These are phyloP conservation scores for Mus pahari DNA, from an alignment of 2,113 vertebrate species.

Conservation along the genomic window DNA sequence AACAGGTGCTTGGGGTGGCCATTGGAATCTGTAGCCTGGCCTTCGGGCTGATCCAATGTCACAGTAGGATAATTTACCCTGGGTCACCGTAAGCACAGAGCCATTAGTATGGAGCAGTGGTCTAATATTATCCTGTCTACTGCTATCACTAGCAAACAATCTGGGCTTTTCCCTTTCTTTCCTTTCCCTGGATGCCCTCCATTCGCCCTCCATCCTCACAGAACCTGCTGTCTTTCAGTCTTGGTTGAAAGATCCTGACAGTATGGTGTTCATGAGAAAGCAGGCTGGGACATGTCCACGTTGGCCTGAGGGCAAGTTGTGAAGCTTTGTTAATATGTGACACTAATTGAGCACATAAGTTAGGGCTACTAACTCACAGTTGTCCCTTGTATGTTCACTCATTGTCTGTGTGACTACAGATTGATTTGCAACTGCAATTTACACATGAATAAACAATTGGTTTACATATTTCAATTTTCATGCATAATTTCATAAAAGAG, in stretches of 20 bases:
- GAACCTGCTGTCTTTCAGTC: background rate
- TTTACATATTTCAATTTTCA: constrained; percentile 48
- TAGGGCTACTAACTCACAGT: constrained; percentile 35
- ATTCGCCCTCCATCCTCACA: background rate
- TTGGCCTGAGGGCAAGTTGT: background rate
- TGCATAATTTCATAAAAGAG: constrained; percentile 42
- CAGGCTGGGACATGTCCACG: background rate
- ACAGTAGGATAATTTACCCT: constrained; percentile 48
- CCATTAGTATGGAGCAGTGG: background rate
- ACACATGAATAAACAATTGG: constrained; percentile 31
- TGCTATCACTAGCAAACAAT: constrained; percentile 28
- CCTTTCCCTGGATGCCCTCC: background rate
- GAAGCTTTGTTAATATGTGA: constrained; percentile 24
- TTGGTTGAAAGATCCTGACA: background rate
- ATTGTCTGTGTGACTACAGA: constrained; percentile 21
- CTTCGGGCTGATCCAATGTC: constrained; percentile 38
- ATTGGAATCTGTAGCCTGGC: constrained; percentile 49
- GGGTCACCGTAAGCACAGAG: constrained; percentile 58
- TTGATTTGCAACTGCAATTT: constrained; percentile 35
- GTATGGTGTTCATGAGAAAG: background rate
- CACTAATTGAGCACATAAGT: constrained; percentile 25
- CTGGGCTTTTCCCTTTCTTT: background rate
- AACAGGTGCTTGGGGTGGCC: constrained; percentile 33
- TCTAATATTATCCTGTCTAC: constrained; percentile 54
- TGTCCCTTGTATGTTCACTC: constrained; percentile 26